Conservation (phyloP, 2,888 invertebrate species). For the Asteroscopus sphinx region DNA sequence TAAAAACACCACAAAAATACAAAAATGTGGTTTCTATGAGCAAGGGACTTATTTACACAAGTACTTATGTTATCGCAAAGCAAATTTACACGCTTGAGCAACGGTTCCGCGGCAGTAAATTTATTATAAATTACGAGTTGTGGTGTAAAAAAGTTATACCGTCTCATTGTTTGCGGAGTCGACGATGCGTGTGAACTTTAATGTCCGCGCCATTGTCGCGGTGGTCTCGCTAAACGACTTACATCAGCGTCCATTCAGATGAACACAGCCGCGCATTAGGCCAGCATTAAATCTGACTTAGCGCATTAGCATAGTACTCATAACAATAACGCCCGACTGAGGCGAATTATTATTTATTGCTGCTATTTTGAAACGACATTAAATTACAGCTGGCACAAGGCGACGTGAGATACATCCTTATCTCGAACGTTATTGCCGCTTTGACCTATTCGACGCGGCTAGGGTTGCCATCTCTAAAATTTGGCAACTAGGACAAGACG, state of each 20-base stretch:
- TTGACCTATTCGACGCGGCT: slow-evolving; percentile 68
- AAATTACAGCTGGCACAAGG: slow-evolving; percentile 60
- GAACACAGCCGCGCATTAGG: slow-evolving; percentile 66
- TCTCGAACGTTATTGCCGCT: slow-evolving; percentile 64
- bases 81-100: slow-evolving; percentile 72
- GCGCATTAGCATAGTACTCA: slow-evolving; percentile 76
- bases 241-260: slow-evolving; percentile 66
- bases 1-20: slow-evolving; percentile 49
- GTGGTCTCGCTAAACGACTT: slow-evolving; percentile 65
- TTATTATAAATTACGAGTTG: slow-evolving; percentile 74
- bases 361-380: slow-evolving; percentile 73
- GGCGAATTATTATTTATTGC: slow-evolving; percentile 77
- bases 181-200: slow-evolving; percentile 78
- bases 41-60: slow-evolving; percentile 67
- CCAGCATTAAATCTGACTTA: slow-evolving; percentile 70
- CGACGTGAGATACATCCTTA: slow-evolving; percentile 63
- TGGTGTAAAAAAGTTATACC: slow-evolving; percentile 67
- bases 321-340: slow-evolving; percentile 71
- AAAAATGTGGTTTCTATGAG: slow-evolving; percentile 46
- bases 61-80: slow-evolving; percentile 72
- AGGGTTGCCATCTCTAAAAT: no score
- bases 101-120: slow-evolving; percentile 65
- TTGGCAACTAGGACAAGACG: no score
- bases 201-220: slow-evolving; percentile 64
- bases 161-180: slow-evolving; percentile 72